Evolutionary conservation across 1,140 invertebrate genomes (phyloP), one percentile per base, ranked within the genome.

Genomic region (Calephelis nemesis): DNA sequence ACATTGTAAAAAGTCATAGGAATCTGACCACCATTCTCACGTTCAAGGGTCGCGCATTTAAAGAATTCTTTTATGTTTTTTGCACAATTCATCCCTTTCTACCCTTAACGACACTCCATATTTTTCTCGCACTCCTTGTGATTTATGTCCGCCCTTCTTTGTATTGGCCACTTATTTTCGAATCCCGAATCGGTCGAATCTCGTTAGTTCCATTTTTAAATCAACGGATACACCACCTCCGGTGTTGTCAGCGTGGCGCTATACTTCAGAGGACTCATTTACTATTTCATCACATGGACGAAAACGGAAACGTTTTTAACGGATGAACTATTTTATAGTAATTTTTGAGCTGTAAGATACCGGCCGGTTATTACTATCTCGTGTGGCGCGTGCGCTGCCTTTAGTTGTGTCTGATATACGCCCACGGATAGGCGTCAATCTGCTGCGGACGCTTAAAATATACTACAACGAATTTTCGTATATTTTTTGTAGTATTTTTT

Each of bases 221-320:
- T 69, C 79, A 76, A 78, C 88, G 88, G 88, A 90, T 86, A 75
- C 76, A 76, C 76, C 75, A 84, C 80, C 88, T 90, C 86, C 88
- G 85, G 83, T 86, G 82, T 83, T 88, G 85, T 85, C 86, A 86
- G 67, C 82, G 77, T 75, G 62, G 63, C 67, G 71, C 79, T 77
- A 76, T 77, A 69, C 71, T 75, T 76, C 66, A 62, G 69, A 81
- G 74, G 71, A 80, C 75, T 62, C 68, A 74, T 81, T 68, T 72
- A 82, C 78, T 71, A 73, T 87, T 83, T 76, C 71, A 71, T 64
- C 77, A 79, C 70, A 79, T 70, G 47, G 66, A 78, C 83, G 79
- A 81, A 83, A 87, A 79, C 76, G 73, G 79, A 71, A 80, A 76
- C 82, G 72, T 74, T 74, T 45, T 80, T 74, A 84, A 75, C 82